These are phyloP conservation scores for Diogma glabrata DNA, from an alignment of 2,888 invertebrate species.

Conservation along the genomic window DNA sequence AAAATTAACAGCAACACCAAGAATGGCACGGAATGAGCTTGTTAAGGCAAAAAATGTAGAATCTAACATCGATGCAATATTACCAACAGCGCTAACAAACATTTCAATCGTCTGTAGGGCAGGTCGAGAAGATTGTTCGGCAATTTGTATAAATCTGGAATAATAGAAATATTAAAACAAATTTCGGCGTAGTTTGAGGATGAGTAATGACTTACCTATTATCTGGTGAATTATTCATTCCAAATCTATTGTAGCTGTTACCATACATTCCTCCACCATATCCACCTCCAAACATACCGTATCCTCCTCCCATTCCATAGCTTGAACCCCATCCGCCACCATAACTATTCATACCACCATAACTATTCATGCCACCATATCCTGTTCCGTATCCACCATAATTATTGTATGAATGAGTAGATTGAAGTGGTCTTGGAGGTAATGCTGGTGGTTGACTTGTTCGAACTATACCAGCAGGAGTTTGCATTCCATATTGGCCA, in stretches of 20 bases:
- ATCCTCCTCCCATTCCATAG: slow-evolving; percentile 16
- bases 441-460: slow-evolving; percentile 20
- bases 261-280: slow-evolving; percentile 26
- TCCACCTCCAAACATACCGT: slow-evolving; percentile 18
- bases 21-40: slow-evolving; percentile 87
- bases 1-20: slow-evolving; percentile 94
- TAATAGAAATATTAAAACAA: not conserved
- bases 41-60: slow-evolving; percentile 93
- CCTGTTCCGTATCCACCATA: slow-evolving; percentile 11
- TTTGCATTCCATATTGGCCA: slow-evolving; percentile 23
- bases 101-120: slow-evolving; percentile 94
- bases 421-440: slow-evolving; percentile 23
- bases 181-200: not conserved
- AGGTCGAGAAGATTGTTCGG: slow-evolving; percentile 82
- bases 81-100: slow-evolving; percentile 80
- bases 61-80: slow-evolving; percentile 92
- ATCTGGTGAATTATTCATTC: slow-evolving; percentile 29
- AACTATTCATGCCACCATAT: slow-evolving; percentile 23
- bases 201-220: slow-evolving; percentile 16
- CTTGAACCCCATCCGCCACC: slow-evolving; percentile 26
- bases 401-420: slow-evolving; percentile 14
- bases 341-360: slow-evolving; percentile 22
- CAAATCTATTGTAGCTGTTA: slow-evolving; percentile 26
- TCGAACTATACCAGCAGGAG: slow-evolving; percentile 29
- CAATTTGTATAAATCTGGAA: slow-evolving; percentile 65